Conservation (phyloP, 2,113 vertebrate species). For the Carollia perspicillata region DNA sequence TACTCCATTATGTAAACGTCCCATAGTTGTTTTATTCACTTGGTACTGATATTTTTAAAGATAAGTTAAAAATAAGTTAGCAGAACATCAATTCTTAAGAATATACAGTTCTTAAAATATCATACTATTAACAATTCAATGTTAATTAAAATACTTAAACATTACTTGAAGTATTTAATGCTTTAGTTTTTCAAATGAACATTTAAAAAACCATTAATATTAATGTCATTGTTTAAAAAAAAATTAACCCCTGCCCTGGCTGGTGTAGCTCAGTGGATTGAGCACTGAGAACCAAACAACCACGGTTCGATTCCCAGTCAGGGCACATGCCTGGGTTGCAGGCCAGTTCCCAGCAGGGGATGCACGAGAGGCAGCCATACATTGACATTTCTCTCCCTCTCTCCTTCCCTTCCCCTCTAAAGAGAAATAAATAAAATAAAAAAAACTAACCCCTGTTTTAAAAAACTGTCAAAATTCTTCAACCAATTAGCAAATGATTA, state of each 20-base stretch:
- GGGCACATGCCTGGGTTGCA: too few relatives aligned
- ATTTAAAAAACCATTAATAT: background rate
- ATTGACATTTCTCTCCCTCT: too few relatives aligned
- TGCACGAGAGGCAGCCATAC: too few relatives aligned
- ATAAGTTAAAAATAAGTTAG: background rate
- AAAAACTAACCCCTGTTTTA: background rate
- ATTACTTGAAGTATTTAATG: background rate
- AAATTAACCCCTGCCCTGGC: too few relatives aligned
- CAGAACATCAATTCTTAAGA: background rate
- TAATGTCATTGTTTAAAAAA: background rate
- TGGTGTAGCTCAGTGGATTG: too few relatives aligned
- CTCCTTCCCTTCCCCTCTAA: too few relatives aligned
- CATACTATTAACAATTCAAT: background rate
- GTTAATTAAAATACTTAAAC: constrained; percentile 2
- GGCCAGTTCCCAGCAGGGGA: too few relatives aligned
- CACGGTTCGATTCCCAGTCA: too few relatives aligned
- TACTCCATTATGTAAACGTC: too few relatives aligned
- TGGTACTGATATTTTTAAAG: background rate
- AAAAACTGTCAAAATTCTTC: background rate
- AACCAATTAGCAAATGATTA: background rate
- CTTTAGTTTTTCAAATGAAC: background rate
- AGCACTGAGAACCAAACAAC: too few relatives aligned
- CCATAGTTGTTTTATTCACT: too few relatives aligned
- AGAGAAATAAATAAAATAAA: too few relatives aligned
- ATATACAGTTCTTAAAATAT: background rate